A percentile compares a stretch with the other conserved stretches of the same genome.
Evolutionary conservation across 2,888 invertebrate species (phyloP).

Genomic region (Sinotaia quadrata): DNA sequence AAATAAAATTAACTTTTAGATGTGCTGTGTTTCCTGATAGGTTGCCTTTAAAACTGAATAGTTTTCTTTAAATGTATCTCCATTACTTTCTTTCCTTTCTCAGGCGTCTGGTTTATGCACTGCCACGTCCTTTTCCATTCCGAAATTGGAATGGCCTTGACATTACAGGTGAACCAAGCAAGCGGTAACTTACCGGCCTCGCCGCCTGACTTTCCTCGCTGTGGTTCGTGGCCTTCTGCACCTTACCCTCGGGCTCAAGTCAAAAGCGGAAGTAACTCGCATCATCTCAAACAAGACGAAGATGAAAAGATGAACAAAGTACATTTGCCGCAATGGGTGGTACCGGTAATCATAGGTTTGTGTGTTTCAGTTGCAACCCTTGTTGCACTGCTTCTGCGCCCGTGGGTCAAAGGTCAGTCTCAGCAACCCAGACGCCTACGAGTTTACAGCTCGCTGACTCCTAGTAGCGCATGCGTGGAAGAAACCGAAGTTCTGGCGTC

Average conservation of each 20-base stretch:
- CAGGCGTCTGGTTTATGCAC: conserved; percentile 92
- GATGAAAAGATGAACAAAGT: no score
- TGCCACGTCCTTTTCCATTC: conserved; percentile 94
- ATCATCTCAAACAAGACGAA: no score
- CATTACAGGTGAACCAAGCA: conserved; percentile 86
- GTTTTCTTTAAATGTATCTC: not conserved
- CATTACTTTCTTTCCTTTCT: conserved; percentile 43
- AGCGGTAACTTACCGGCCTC: conserved; percentile 45
- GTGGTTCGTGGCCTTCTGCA: conserved; percentile 16
- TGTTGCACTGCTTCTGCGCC: not conserved
- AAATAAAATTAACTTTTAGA: no score
- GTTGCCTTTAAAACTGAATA: not conserved
- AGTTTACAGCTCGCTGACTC: not conserved
- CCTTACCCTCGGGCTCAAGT: not conserved
- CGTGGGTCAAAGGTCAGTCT: not conserved
- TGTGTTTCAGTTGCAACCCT: not conserved
- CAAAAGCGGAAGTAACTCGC: no score
- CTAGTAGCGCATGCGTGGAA: not conserved
- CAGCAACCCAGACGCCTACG: not conserved
- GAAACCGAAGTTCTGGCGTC: not conserved
- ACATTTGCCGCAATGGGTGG: not conserved
- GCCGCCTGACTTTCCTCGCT: conserved; percentile 15
- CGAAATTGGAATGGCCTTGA: conserved; percentile 90
- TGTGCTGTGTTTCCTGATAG: no score
- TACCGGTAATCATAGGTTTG: not conserved